These are phyloP conservation scores for Drosophila nigromelanica DNA, from an alignment of 1,140 invertebrate genomes.

Conservation along the genomic window DNA sequence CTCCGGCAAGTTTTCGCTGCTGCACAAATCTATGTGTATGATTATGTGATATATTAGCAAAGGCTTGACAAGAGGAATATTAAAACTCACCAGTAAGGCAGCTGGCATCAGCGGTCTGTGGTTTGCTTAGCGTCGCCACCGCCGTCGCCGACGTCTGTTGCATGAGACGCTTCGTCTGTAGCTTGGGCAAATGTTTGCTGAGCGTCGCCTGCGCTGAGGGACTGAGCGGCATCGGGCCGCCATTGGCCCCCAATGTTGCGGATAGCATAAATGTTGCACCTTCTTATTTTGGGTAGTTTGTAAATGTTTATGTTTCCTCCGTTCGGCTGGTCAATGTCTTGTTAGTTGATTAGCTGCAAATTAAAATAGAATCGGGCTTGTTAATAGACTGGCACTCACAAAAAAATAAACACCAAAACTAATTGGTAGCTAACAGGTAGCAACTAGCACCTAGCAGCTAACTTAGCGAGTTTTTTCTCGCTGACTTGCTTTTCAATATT, in stretches of 20 bases:
- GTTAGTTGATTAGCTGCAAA: conserved; percentile 59
- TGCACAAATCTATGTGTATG: conserved; percentile 91
- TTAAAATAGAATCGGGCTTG: conserved; percentile 28
- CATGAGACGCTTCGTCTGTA: conserved; percentile 74
- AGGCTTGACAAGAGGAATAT: background rate
- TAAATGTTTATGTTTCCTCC: conserved; percentile 1
- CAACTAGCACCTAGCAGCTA: conserved; percentile 33
- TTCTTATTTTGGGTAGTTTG: conserved; percentile 24
- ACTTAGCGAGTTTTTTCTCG: conserved; percentile 35
- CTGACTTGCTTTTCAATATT: conserved; percentile 44
- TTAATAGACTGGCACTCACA: conserved; percentile 69
- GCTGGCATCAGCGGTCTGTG: conserved; percentile 72
- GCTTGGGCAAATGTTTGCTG: conserved; percentile 79
- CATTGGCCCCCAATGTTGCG: conserved; percentile 74
- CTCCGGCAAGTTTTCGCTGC: conserved; percentile 93
- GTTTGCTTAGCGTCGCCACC: conserved; percentile 33
- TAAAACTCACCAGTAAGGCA: conserved; percentile 77
- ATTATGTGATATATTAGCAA: conserved; percentile 35
- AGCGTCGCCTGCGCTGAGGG: conserved; percentile 81
- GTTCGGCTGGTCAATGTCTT: conserved; percentile 16
- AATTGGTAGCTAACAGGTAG: conserved; percentile 2
- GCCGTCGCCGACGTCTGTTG: conserved; percentile 49
- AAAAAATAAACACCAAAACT: conserved; percentile 31
- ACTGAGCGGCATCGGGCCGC: conserved; percentile 73
- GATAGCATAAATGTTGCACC: conserved; percentile 72